Conservation (phyloP, 2,888 invertebrate genomes). For the Temnothorax unifasciatus region DNA sequence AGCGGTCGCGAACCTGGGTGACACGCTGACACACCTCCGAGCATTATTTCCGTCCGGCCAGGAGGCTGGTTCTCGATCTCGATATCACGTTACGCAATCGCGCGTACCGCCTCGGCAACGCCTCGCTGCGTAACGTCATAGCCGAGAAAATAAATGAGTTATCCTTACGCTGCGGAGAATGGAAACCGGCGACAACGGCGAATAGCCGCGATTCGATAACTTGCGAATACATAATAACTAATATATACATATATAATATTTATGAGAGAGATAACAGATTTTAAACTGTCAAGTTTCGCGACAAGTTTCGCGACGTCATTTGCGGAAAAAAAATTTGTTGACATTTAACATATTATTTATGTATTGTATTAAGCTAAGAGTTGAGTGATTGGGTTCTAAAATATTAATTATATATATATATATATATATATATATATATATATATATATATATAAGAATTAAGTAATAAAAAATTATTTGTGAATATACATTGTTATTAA, state of each 20-base stretch:
- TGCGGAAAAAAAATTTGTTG: background rate
- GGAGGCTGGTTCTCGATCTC: slow-evolving; percentile 26
- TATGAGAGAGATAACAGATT: background rate
- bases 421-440: no score
- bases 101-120: slow-evolving; percentile 24
- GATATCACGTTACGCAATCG: slow-evolving; percentile 27
- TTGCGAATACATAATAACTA: background rate
- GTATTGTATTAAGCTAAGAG: background rate
- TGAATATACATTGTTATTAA: background rate
- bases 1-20: slow-evolving; percentile 20
- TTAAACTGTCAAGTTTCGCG: background rate
- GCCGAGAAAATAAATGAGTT: slow-evolving; percentile 24
- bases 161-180: background rate
- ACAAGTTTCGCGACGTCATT: background rate
- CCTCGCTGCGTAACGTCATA: slow-evolving; percentile 4
- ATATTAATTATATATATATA: background rate
- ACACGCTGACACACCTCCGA: slow-evolving; percentile 49
- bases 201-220: background rate
- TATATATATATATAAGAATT: no score
- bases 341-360: background rate
- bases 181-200: background rate
- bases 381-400: background rate
- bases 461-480: background rate
- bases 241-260: background rate
- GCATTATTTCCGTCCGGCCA: slow-evolving; percentile 35